A percentile compares a stretch with the other conserved stretches of the same genome.
phyloP scores from a whole-genome alignment of 2,113 vertebrate genomes.

The Petroica traversi region DNA sequence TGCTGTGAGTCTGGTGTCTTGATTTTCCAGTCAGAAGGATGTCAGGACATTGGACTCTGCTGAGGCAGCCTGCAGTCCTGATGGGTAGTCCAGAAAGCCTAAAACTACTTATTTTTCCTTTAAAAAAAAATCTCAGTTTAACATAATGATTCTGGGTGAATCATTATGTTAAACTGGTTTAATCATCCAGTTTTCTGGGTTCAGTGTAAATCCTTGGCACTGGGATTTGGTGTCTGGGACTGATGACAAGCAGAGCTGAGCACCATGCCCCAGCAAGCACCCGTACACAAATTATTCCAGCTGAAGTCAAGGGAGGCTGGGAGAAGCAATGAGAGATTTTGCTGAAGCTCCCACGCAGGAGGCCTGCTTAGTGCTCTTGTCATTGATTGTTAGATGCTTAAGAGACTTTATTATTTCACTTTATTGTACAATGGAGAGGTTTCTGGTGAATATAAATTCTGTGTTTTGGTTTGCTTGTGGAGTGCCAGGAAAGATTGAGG shows the following conservation, averaged over 20 bases:
- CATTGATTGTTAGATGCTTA: background rate
- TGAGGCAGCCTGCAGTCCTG: background rate
- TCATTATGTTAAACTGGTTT: background rate
- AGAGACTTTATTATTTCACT: background rate
- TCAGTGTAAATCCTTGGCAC: background rate
- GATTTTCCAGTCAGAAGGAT: background rate
- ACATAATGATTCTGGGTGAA: background rate
- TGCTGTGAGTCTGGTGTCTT: background rate
- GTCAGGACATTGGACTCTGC: background rate
- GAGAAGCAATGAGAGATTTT: background rate
- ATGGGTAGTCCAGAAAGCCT: background rate
- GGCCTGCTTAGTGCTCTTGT: background rate
- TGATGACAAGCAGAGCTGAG: background rate
- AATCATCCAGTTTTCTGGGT: background rate
- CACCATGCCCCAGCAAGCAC: background rate
- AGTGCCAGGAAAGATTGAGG: background rate
- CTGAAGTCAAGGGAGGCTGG: background rate
- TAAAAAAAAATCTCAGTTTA: background rate
- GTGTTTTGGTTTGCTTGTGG: background rate
- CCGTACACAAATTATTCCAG: background rate
- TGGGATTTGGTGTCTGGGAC: background rate
- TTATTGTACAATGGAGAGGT: fast-evolving
- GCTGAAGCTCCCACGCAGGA: background rate
- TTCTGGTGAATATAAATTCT: background rate
- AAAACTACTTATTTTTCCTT: background rate